Evolutionary conservation across 2,797 vertebrate species (phyloP).

Genomic region (Pyrrhura leucotis): DNA sequence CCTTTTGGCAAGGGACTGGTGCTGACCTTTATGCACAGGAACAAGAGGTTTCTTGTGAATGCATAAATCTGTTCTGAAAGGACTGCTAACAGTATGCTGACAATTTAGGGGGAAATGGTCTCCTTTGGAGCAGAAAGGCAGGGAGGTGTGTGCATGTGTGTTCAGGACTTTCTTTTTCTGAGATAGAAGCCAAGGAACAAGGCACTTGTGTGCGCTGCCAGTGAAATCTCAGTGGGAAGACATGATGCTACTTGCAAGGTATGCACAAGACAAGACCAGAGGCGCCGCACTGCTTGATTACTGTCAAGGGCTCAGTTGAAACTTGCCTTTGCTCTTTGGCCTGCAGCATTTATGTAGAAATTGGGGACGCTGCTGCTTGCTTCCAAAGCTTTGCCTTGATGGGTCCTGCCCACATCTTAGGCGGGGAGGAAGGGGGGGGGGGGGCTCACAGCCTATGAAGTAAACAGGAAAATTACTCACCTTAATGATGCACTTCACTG

Average conservation of each 20-base stretch:
- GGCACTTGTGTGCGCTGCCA: slow-evolving; percentile 71
- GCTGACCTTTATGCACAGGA: neutral
- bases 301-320: slow-evolving; percentile 88
- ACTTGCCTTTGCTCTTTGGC: slow-evolving; percentile 91
- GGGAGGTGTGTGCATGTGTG: neutral
- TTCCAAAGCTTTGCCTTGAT: slow-evolving; percentile 86
- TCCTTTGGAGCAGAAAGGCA: neutral
- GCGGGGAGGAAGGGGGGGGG: slow-evolving; percentile 58
- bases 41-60: slow-evolving; percentile 22
- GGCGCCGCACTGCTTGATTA: slow-evolving; percentile 93
- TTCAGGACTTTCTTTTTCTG: slow-evolving; percentile 46
- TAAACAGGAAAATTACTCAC: slow-evolving; percentile 85
- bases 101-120: neutral
- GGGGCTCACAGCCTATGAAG: slow-evolving; percentile 70
- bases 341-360: slow-evolving; percentile 91
- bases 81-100: neutral
- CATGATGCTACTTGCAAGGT: slow-evolving; percentile 96
- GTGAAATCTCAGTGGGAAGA: slow-evolving; percentile 87
- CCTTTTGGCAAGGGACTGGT: neutral
- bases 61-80: neutral
- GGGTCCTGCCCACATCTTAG: slow-evolving; percentile 88
- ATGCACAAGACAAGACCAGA: slow-evolving; percentile 99
- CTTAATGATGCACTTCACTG: slow-evolving; percentile 79
- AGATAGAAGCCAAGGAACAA: slow-evolving; percentile 60
- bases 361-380: slow-evolving; percentile 78